Percentiles rank a stretch among this genome's conserved stretches.
These are phyloP conservation scores for Drosophila sp. DNA, from an alignment of 1,140 invertebrate species.

Conservation along the genomic window DNA sequence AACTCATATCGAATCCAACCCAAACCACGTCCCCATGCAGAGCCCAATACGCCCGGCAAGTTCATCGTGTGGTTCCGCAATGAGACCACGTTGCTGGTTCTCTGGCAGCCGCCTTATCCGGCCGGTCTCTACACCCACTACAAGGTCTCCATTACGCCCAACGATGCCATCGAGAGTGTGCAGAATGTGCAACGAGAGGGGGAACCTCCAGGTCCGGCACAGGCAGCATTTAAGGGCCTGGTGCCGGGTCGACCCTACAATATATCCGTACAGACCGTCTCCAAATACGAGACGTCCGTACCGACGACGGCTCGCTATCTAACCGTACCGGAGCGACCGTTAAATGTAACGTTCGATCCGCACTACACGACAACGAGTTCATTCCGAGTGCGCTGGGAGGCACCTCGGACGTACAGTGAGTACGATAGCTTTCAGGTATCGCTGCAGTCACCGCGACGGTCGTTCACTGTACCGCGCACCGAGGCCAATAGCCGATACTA, in stretches of 20 bases:
- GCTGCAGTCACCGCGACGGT: conserved; percentile 88
- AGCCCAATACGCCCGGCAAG: conserved; percentile 96
- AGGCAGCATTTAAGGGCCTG: conserved; percentile 96
- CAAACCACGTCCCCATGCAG: conserved; percentile 85
- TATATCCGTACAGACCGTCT: conserved; percentile 89
- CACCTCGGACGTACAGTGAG: conserved; percentile 91
- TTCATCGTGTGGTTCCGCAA: conserved; percentile 98
- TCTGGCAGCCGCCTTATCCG: conserved; percentile 98
- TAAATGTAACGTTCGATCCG: conserved; percentile 92
- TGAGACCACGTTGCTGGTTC: conserved; percentile 95
- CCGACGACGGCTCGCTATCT: conserved; percentile 96
- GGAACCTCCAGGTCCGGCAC: conserved; percentile 96
- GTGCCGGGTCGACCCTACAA: conserved; percentile 88
- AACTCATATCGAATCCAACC: conserved; percentile 29
- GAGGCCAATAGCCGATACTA: conserved; percentile 88
- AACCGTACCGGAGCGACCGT: conserved; percentile 93
- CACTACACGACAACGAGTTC: conserved; percentile 89
- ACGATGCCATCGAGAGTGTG: conserved; percentile 93
- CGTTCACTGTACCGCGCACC: conserved; percentile 87
- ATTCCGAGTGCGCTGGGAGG: conserved; percentile 93
- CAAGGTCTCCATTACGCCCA: conserved; percentile 95
- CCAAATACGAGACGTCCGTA: conserved; percentile 93
- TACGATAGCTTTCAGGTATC: conserved; percentile 96
- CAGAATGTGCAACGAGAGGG: conserved; percentile 96
- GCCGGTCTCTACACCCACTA: conserved; percentile 96